Evolutionary conservation across 1,140 invertebrate genomes (phyloP).

Genomic region (Alviniconcha marisindica): DNA sequence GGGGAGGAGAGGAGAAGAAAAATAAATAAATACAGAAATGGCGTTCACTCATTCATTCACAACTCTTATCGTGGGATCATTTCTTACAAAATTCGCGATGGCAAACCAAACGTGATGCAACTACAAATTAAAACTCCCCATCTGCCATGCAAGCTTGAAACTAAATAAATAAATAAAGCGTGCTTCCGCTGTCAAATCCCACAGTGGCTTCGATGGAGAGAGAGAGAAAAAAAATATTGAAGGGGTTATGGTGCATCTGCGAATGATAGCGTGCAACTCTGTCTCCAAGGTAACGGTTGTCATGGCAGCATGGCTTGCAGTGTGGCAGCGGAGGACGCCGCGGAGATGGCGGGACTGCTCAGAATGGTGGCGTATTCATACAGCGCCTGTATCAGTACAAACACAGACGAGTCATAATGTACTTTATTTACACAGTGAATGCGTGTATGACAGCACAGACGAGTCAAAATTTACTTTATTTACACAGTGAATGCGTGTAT

Average conservation of each 20-base stretch:
- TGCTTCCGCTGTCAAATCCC: neutral
- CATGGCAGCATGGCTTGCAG: conserved; percentile 50
- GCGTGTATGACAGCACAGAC: conserved; percentile 60
- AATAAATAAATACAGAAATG: no score
- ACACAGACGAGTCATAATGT: neutral
- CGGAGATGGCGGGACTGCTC: conserved; percentile 63
- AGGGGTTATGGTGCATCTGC: neutral
- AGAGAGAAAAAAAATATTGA: neutral
- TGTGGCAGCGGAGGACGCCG: conserved; percentile 54
- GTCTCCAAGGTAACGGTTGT: no score
- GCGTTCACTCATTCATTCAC: no score
- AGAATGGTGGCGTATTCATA: conserved; percentile 85
- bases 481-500: conserved; percentile 83
- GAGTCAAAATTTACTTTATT: neutral
- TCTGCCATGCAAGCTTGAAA: no score
- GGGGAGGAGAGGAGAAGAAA: no score
- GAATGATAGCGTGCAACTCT: neutral
- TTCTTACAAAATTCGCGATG: no score
- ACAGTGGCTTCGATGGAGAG: neutral
- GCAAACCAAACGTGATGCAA: no score
- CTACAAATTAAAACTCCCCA: no score
- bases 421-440: conserved; percentile 89
- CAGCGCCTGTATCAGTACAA: conserved; percentile 82
- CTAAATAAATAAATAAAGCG: no score
- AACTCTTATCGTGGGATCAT: no score